Base-by-base conservation (phyloP, 1,140 invertebrate genomes). In the Brachystomella parvula region DNA sequence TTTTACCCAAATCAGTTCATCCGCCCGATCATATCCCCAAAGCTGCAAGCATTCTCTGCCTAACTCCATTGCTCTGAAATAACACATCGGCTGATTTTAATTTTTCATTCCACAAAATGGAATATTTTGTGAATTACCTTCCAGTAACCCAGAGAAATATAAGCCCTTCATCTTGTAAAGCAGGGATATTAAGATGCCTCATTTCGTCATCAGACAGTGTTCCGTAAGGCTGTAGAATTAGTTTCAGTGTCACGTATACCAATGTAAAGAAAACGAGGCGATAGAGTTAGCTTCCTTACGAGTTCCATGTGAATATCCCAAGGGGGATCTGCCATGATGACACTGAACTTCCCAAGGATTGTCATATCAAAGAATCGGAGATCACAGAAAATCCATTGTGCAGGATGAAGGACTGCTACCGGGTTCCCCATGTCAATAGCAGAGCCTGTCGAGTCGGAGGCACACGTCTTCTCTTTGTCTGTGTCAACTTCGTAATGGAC, bases 141-240 rank as follows among this genome's bases (percentile, higher is more conserved):
- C 95, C 95, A 21, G 95, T 98, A 0, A 98, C 96, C 95, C 95
- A 98, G 0, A 98, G 82, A 78, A 98, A 98, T 61, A 98, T 90
- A 12, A 97, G 83, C 1, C 95, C 95, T 75, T 96, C 92, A 76
- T 97, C 94, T 80, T 98, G 95, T 60, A 98, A 79, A 26, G 89
- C 86, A 1, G 87, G 88, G 63, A 96, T 89, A 30, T 92, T 92
- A 33, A 98, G 79, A 62, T 94, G 91, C 70, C 94, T 84, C 95
- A 98, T 98, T 80, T 98, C 96, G 77, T 97, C 94, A 78, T 98
- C 95, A 0, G 92, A 94, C 92, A 98, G 94, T 1, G 95, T 98
- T n/a, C 96, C 95, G 76, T 98, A 98, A 0, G 95, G 95, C 44
- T n/a, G n/a, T n/a, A n/a, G n/a, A n/a, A n/a, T n/a, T n/a, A 98